phyloP scores from a whole-genome alignment of 2,888 invertebrate species.

The Augiades crinisus region DNA sequence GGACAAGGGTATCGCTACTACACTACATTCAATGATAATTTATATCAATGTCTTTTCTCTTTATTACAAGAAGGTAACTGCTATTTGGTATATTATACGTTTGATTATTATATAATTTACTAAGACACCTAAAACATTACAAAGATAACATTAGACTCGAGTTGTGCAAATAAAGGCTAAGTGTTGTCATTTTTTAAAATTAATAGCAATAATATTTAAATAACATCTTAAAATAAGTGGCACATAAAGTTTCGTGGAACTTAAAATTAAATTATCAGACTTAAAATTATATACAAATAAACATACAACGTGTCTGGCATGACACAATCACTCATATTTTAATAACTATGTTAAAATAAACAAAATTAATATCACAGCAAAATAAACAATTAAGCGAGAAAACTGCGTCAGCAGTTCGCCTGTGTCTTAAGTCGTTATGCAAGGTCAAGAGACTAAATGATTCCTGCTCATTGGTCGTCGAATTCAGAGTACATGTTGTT shows the following conservation, averaged over 20 bases:
- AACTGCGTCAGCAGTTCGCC: conserved; percentile 21
- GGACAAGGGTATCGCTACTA: neutral
- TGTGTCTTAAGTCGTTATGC: conserved; percentile 34
- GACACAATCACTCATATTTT: conserved; percentile 48
- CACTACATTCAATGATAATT: neutral
- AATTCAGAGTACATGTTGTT: conserved; percentile 25
- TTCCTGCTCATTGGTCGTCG: conserved; percentile 28
- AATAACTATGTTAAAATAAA: conserved; percentile 54
- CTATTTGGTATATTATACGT: conserved; percentile 36
- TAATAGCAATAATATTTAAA: neutral
- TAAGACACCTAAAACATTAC: neutral
- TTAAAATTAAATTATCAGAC: conserved; percentile 18
- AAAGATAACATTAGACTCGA: conserved; percentile 4
- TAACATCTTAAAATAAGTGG: conserved; percentile 17
- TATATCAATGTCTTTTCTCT: conserved; percentile 11
- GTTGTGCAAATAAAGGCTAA: conserved; percentile 25
- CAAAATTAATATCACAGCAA: conserved; percentile 75
- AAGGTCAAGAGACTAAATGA: conserved; percentile 42
- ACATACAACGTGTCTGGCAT: conserved; percentile 51
- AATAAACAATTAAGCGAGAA: conserved; percentile 52
- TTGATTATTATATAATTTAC: neutral
- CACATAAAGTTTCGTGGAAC: conserved; percentile 19
- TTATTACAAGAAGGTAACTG: conserved; percentile 35
- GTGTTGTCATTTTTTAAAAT: conserved; percentile 4
- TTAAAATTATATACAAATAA: conserved; percentile 35